Base-by-base conservation (phyloP, 2,888 invertebrate species). In the Aphidoletes aphidimyza region DNA sequence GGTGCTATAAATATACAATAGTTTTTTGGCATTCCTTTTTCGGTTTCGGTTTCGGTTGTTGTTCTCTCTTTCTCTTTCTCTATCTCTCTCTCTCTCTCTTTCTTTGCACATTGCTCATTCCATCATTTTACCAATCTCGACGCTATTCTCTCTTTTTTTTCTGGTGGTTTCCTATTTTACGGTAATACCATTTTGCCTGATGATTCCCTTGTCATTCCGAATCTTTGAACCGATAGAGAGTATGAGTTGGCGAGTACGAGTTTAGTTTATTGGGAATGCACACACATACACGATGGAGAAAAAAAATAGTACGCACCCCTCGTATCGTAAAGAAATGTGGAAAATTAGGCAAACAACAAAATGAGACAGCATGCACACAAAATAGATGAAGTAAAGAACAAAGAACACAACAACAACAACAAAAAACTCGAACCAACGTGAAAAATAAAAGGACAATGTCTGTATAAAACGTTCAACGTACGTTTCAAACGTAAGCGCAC, bases 311-410 rank as follows among this genome's bases (percentile, higher is more conserved):
- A 54, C 22, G 54, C 54, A 54, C 22, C 17, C 19, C 54, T 19
- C 47, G 47, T 47, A 3, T 47, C 47, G 47, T 47, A 47, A 19
- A 9, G 22, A 22, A 26, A 54, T 6, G 22, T 5, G 11, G 26
- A 54, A 69, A 30, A 69, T 69, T 69, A 69, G 30, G 30, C 69
- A 69, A 69, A 69, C 69, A 26, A 14, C 30, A 69, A 69, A 69
- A 30, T 69, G 69, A 69, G 69, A n/a, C n/a, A n/a, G 69, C 26
- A 54, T 19, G 2, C 47, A 47, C 8, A 47, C 47, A 6, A 11
- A 14, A 3, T 3, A 2, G 17, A 11, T 6, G 47, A 47, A 2
- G 17, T 6, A 17, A 17, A 47, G 19, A 47, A 17, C 8, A 19
- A 17, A 17, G 2, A 19, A 47, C 11, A 17, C 11, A 6, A 42